These are phyloP conservation scores for Hirundichthys speculiger DNA, from an alignment of 2,113 vertebrate genomes.

Conservation along the genomic window DNA sequence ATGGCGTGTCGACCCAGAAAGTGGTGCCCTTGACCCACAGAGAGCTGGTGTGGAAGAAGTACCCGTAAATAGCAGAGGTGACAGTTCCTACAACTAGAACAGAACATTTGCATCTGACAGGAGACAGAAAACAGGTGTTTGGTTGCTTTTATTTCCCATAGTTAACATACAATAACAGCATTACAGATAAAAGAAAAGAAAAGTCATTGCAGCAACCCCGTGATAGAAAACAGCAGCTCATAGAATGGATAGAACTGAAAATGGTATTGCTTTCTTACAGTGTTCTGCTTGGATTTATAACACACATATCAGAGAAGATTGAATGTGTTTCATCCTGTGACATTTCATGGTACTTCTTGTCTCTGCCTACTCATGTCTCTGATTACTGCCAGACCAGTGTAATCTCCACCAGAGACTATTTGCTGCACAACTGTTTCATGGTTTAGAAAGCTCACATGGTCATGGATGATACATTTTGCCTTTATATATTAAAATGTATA, in stretches of 20 bases:
- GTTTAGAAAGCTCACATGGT: neutral
- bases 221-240: too few relatives aligned
- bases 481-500: too few relatives aligned
- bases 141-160: neutral
- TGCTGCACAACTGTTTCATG: neutral
- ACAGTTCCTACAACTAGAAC: neutral
- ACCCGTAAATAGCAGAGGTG: neutral
- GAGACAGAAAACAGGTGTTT: neutral
- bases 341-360: too few relatives aligned
- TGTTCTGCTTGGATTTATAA: neutral
- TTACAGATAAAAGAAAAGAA: neutral
- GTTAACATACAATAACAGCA: neutral
- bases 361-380: too few relatives aligned
- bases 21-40: constrained; percentile 22
- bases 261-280: too few relatives aligned
- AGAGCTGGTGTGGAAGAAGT: constrained; percentile 11
- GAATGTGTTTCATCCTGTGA: too few relatives aligned
- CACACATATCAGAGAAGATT: constrained; percentile 3
- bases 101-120: neutral
- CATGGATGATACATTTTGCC: too few relatives aligned
- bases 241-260: too few relatives aligned
- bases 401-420: neutral
- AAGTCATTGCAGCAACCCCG: too few relatives aligned
- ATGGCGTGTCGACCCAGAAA: constrained; percentile 17
- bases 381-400: too few relatives aligned